These are phyloP conservation scores for Luidia sarsii DNA, from an alignment of 53 echinoderm and acorn worm species.

Conservation along the genomic window DNA sequence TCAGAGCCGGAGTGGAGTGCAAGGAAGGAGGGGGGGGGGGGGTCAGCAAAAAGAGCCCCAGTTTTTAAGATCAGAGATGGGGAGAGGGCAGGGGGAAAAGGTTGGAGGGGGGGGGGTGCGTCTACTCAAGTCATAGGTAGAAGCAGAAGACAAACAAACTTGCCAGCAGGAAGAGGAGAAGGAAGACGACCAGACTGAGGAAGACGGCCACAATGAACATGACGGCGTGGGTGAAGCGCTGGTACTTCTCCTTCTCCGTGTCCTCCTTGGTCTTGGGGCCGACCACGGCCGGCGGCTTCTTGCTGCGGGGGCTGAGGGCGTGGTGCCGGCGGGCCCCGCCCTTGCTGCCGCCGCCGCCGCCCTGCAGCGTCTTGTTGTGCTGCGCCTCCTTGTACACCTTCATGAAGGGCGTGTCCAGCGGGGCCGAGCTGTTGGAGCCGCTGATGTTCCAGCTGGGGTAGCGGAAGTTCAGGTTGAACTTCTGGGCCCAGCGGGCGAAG, in stretches of 20 bases:
- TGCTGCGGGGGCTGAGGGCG: slow-evolving; percentile 51
- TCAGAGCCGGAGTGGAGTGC: too few species aligned
- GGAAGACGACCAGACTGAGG: slow-evolving; percentile 89
- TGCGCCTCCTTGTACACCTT: slow-evolving; percentile 92
- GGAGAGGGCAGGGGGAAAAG: too few species aligned
- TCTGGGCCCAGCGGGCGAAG: slow-evolving; percentile 91
- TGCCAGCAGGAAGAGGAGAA: slow-evolving; percentile 94
- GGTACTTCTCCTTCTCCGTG: slow-evolving; percentile 91
- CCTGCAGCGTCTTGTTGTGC: slow-evolving; percentile 68
- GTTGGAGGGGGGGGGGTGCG: too few species aligned
- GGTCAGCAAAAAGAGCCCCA: too few species aligned
- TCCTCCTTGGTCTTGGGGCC: slow-evolving; percentile 92
- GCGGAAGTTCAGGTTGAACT: slow-evolving; percentile 90
- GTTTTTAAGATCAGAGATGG: too few species aligned
- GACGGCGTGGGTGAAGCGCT: slow-evolving; percentile 91
- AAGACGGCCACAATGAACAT: slow-evolving; percentile 98
- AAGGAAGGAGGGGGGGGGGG: too few species aligned
- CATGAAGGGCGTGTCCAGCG: slow-evolving; percentile 91
- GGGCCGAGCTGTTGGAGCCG: slow-evolving; percentile 62
- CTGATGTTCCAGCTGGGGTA: slow-evolving; percentile 94
- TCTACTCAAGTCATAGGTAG: slow-evolving; percentile 63
- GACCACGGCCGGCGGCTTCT: slow-evolving; percentile 66
- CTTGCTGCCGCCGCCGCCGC: not conserved
- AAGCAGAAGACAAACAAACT: slow-evolving; percentile 98
- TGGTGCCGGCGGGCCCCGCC: slow-evolving; percentile 42